phyloP scores from a whole-genome alignment of 2,888 invertebrate genomes.

The Drosophila paranaensis region DNA sequence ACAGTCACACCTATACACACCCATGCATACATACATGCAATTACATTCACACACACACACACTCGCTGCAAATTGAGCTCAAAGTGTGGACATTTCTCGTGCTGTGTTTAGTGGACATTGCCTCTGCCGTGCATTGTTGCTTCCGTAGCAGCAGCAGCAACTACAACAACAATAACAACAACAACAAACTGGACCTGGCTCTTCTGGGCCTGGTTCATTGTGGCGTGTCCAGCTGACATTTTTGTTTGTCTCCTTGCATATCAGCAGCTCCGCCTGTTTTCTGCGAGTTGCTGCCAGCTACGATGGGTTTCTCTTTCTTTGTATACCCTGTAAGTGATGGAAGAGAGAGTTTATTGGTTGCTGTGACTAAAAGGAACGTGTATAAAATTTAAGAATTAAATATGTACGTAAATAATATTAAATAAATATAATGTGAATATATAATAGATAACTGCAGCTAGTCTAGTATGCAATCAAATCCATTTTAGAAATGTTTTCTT shows the following conservation, averaged over 20 bases:
- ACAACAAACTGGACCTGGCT: conserved; percentile 22
- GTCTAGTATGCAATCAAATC: too few species aligned
- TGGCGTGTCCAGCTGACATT: conserved; percentile 74
- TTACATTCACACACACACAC: conserved; percentile 13
- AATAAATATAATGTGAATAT: too few species aligned
- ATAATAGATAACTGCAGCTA: too few species aligned
- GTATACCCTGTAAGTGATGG: not conserved
- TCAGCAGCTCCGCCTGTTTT: conserved; percentile 62
- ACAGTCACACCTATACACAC: conserved; percentile 21
- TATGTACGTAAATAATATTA: too few species aligned
- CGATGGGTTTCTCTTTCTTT: conserved; percentile 23
- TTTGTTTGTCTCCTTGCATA: conserved; percentile 39
- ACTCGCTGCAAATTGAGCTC: conserved; percentile 54
- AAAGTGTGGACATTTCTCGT: conserved; percentile 67
- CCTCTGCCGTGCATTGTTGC: conserved; percentile 62
- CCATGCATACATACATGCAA: conserved; percentile 2
- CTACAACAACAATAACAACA: not conserved
- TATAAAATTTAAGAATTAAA: too few species aligned
- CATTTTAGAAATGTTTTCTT: too few species aligned
- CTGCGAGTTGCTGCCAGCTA: conserved; percentile 17
- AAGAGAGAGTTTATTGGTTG: not conserved
- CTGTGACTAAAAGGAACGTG: not conserved
- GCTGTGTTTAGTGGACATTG: conserved; percentile 59
- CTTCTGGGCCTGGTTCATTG: conserved; percentile 42
- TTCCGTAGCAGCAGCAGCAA: conserved; percentile 63